These are phyloP conservation scores for Gryllus longicercus DNA, from an alignment of 2,888 invertebrate species.

Conservation along the genomic window DNA sequence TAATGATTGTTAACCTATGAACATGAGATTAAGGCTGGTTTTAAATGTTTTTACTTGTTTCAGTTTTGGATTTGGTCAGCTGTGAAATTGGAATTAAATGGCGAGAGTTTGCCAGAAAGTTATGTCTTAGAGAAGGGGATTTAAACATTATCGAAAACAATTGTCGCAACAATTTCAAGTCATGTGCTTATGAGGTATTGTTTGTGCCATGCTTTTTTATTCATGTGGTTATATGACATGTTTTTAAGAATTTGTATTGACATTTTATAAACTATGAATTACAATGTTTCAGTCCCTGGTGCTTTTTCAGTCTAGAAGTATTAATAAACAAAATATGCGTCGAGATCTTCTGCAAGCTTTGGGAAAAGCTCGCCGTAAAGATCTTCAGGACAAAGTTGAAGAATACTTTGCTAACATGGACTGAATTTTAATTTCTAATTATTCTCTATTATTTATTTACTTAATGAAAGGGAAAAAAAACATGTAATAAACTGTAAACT, in stretches of 20 bases:
- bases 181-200: conserved; percentile 29
- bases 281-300: conserved; percentile 40
- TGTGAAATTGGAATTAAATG: conserved; percentile 43
- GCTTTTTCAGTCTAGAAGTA: conserved; percentile 40
- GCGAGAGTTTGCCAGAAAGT: conserved; percentile 43
- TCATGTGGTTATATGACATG: background rate
- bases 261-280: background rate
- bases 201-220: too few relatives aligned
- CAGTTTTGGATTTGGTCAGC: conserved; percentile 30
- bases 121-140: conserved; percentile 42
- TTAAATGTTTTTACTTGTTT: conserved; percentile 4
- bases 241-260: background rate
- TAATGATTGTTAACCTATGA: too few relatives aligned
- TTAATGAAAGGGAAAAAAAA: background rate
- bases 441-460: too few relatives aligned
- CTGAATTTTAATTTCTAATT: too few relatives aligned
- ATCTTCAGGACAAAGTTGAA: conserved; percentile 43
- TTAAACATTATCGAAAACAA: conserved; percentile 42
- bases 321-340: conserved; percentile 40
- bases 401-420: conserved; percentile 32
- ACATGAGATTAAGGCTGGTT: too few relatives aligned
- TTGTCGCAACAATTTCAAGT: conserved; percentile 36
- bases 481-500: conserved; percentile 25
- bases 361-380: conserved; percentile 42
- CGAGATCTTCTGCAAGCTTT: conserved; percentile 42